Evolutionary conservation across 1,140 invertebrate genomes (phyloP), one percentile per base, ranked within the genome.

Genomic region (Nymphalis io): DNA sequence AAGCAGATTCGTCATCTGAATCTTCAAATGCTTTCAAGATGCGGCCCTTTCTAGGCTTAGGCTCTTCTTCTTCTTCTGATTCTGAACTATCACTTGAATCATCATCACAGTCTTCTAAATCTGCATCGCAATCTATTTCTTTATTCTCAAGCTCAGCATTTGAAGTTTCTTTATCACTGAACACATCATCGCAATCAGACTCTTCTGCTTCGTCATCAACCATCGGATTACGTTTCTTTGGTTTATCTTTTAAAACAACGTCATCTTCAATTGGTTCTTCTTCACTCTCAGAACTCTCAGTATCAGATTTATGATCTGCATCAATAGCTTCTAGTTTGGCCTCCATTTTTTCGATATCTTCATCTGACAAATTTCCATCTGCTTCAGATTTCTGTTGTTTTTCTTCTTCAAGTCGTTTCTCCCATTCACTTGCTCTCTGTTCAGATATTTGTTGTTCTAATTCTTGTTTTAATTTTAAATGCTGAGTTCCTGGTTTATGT

Each of bases 361-460:
- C 90, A 65, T 89, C 85, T 27, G 80, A 85, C 33, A 79, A 73
- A 51, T 88, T 76, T 8, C 71, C 81, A 55, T 83, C 77, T 13
- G 84, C 66, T 76, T 92, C 87, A 67, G 78, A 79, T 78, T 92
- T 91, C 58, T 91, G 85, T 66, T 90, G 81, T 60, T 92, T 91
- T 67, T 90, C 87, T 76, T 91, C 83, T 70, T 89, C 83, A 33
- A 92, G 65, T 72, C 93, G 93, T 74, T 94, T 93, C 72, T 93
- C 92, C 94, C 95, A 95, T 80, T 95, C 93, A 64, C 94, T 86
- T 21, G 92, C 92, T 57, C 94, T 88, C 73, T 93, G 93, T 46
- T 92, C 86, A 1, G 92, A 91, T 76, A 96, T 96, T 89, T 94
- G 87, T 16, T 93, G 85, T 78, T 94, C 93, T 10, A 96, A 86